A percentile compares a stretch with the other conserved stretches of the same genome.
Conservation (phyloP, 1,140 invertebrate genomes). For the Drosophila arizonae region DNA sequence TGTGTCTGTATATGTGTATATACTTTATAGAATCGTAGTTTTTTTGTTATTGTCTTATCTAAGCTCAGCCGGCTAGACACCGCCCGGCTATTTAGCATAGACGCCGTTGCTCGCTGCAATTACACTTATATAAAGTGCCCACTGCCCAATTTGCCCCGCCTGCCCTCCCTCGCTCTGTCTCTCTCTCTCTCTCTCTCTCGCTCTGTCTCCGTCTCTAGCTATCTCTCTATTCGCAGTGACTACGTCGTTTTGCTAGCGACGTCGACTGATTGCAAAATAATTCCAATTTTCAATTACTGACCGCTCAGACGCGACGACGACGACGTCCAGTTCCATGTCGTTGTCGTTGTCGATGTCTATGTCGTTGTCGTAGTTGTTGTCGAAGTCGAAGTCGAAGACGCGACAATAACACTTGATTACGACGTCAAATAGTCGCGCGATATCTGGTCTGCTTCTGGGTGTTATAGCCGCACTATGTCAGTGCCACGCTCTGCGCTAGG, state of each 20-base stretch:
- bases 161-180: too few species aligned
- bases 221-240: neutral
- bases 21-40: neutral
- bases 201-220: too few species aligned
- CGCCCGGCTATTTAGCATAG: conserved; percentile 72
- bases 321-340: conserved; percentile 38
- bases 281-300: conserved; percentile 71
- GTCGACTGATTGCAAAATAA: conserved; percentile 75
- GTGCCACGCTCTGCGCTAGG: neutral
- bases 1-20: conserved; percentile 11
- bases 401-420: conserved; percentile 60
- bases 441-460: conserved; percentile 16
- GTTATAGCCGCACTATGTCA: neutral
- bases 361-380: neutral
- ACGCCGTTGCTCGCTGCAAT: conserved; percentile 44
- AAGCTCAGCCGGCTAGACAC: conserved; percentile 49
- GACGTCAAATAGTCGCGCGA: conserved; percentile 40
- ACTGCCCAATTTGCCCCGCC: conserved; percentile 2
- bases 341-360: conserved; percentile 10
- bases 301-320: conserved; percentile 68
- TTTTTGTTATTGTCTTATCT: conserved; percentile 46
- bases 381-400: conserved; percentile 19
- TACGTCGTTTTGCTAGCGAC: conserved; percentile 23
- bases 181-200: too few species aligned
- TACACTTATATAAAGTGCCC: conserved; percentile 64